phyloP scores from a whole-genome alignment of 2,888 invertebrate species.

The Drosophila tripunctata region DNA sequence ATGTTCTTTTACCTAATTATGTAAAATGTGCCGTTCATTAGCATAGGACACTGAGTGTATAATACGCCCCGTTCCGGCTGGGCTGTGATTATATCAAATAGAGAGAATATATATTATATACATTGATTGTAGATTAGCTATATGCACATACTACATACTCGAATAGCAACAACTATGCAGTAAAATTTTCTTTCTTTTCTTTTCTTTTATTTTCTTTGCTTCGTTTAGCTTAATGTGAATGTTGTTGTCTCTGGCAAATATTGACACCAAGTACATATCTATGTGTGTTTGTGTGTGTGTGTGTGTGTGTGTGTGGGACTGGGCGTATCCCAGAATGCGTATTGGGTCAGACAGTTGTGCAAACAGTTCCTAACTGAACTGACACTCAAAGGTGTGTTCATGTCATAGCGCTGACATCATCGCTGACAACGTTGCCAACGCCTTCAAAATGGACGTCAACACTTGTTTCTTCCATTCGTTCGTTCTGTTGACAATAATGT shows the following conservation, averaged over 20 bases:
- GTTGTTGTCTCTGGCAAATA: conserved; percentile 37
- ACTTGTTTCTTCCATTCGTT: conserved; percentile 27
- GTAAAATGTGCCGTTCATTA: conserved; percentile 84
- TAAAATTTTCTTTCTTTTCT: not conserved
- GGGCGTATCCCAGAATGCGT: conserved; percentile 22
- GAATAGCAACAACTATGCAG: conserved; percentile 21
- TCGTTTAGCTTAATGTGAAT: not conserved
- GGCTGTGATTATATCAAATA: conserved; percentile 75
- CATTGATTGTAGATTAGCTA: conserved; percentile 55
- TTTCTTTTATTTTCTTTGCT: conserved; percentile 1
- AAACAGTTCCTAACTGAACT: conserved; percentile 70
- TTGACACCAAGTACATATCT: conserved; percentile 31
- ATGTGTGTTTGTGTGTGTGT: conserved; percentile 13
- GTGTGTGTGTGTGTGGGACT: conserved; percentile 2
- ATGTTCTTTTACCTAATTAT: conserved; percentile 85
- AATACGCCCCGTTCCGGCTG: conserved; percentile 84
- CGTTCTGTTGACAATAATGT: conserved; percentile 15
- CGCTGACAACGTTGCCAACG: conserved; percentile 66
- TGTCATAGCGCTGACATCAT: conserved; percentile 71
- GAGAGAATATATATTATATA: too few species aligned
- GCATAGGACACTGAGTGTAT: conserved; percentile 84
- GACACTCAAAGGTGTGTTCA: conserved; percentile 74
- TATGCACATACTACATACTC: conserved; percentile 18
- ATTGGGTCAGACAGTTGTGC: conserved; percentile 55
- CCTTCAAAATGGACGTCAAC: conserved; percentile 64